Base-by-base conservation (phyloP, 1,140 invertebrate genomes). In the Bombus sylvicola region DNA sequence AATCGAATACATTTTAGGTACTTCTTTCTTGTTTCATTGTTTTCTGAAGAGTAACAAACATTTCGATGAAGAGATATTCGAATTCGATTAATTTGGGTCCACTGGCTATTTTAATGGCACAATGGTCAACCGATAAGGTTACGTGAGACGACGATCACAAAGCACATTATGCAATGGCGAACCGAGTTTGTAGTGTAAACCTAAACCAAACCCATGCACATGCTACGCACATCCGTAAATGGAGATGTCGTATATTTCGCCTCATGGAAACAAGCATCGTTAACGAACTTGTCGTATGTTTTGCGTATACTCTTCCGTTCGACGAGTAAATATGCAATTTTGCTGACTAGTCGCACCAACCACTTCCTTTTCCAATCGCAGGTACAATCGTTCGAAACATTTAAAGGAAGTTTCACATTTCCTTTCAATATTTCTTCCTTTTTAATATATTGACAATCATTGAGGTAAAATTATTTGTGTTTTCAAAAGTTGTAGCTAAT, bases 261-360 rank as follows among this genome's bases (percentile, higher is more conserved):
- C 13, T 31, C 66, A 43, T 69, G 83, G 62, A 82, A 88, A 91
- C 88, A 85, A 87, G 78, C 76, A 39, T 59, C 28, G 80, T 85
- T 90, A 91, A 90, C 89, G 90, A 92, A 68, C 81, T 81, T 66
- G 85, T 47, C n/a, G 81, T 83, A 72, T 73, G 77, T 83, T 83
- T 59, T 62, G 69, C 74, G 83, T n/a, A 62, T 86, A 75, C 73
- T 88, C 80, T 88, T 83, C 83, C 87, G 81, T 86, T 87, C 72
- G 69, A 64, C 66, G 59, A 71, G n/a, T 75, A 88, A 86, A 86
- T 83, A 87, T 72, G 83, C 62, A 39, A 10, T 41, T 28, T 41
- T 13, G 37, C 6, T 41, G 39, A 41, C 39, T 41, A 28, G 28
- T n/a, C 28, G 12, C 6, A 12, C 28, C 28, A 39, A 15, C 6